Evolutionary conservation across 2,113 vertebrate genomes (phyloP), one percentile per base, ranked within the genome.

Genomic region (Lampris incognitus): DNA sequence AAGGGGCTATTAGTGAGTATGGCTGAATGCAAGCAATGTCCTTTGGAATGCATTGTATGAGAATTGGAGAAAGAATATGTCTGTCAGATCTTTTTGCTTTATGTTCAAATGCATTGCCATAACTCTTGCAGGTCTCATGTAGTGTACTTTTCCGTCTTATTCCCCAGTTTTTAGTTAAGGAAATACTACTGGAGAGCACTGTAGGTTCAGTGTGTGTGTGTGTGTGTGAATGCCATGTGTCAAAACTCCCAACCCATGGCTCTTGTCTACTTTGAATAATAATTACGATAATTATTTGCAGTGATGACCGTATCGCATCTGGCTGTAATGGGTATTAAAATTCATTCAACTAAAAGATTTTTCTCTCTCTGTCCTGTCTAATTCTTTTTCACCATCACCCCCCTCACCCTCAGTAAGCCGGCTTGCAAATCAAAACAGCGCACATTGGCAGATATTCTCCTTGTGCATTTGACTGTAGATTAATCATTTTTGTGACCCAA

Each of bases 221-320:
- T 55, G 62, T 58, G 1, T 0, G 50, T 71, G 57, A 3, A 11
- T 5, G 5, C 54, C 11, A 36, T 64, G 54, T 67, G 41, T 42
- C 42, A 72, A 72, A 62, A 64, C 42, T 65, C 63, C n/a, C 46
- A 24, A 50, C 55, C 51, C 66, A 57, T 38, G 2, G 50, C 41
- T 69, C n/a, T 3, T 24, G 64, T 87, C 66, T 63, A 57, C 76
- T 84, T 84, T 72, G 50, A 85, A 63, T 90, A 24, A 80, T 85
- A 93, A 93, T 93, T 86, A 87, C 88, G 51, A 73, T 92, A 87
- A 93, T 93, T 92, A 91, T 89, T 86, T 79, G 80, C 40, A 44
- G 77, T 76, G 82, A 84, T 85, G 82, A 85, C 46, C 66, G 70
- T 68, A 79, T 80, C 88, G 90, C 90, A 93, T 93, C 92, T 92